These are phyloP conservation scores for Linnaemya tessellans DNA, from an alignment of 2,888 invertebrate genomes.

Conservation along the genomic window DNA sequence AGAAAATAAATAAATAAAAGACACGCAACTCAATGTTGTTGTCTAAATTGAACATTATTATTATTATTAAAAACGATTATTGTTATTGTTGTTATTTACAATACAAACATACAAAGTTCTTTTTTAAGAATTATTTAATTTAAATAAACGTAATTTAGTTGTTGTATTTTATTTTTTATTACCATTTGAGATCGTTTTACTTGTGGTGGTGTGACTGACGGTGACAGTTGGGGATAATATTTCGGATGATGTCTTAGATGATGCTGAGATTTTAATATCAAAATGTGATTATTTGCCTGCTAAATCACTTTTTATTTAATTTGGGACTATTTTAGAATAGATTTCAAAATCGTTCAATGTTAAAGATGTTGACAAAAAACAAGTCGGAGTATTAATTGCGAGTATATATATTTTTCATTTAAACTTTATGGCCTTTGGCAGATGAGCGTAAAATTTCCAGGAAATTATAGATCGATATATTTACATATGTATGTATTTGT, in stretches of 20 bases:
- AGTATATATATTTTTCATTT: neutral
- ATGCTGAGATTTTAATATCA: conserved; percentile 11
- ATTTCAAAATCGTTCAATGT: neutral
- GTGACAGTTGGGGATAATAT: conserved; percentile 36
- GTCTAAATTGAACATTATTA: conserved; percentile 54
- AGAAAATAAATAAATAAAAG: conserved; percentile 38
- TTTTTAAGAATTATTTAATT: conserved; percentile 57
- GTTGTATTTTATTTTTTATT: conserved; percentile 44
- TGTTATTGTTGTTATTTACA: conserved; percentile 56
- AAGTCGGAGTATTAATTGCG: neutral
- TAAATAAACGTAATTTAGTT: conserved; percentile 36
- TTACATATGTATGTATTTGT: neutral
- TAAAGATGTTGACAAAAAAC: neutral
- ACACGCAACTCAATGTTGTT: conserved; percentile 52
- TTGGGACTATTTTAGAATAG: neutral
- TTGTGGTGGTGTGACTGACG: conserved; percentile 16
- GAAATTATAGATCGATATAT: conserved; percentile 57
- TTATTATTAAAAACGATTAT: conserved; percentile 34
- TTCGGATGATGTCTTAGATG: conserved; percentile 23
- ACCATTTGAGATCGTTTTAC: conserved; percentile 68
- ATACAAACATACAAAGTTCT: conserved; percentile 18
- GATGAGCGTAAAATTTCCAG: conserved; percentile 33
- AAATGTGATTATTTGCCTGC: neutral
- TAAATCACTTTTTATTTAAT: conserved; percentile 15
- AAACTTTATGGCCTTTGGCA: neutral